phyloP scores from a whole-genome alignment of 2,888 invertebrate genomes.

The Harpalus rufipes region DNA sequence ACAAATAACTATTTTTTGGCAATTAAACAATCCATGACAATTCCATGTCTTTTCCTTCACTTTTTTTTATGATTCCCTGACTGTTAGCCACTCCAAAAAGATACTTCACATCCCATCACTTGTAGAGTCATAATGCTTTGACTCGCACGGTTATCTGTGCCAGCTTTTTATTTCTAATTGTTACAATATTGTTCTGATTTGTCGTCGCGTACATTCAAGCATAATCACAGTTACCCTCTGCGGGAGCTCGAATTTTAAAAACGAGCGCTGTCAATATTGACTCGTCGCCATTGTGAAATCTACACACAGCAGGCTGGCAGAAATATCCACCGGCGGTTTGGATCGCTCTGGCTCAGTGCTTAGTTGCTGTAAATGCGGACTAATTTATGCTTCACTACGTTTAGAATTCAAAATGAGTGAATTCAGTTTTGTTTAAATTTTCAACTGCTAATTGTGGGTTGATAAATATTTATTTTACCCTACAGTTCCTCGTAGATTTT shows the following conservation, averaged over 20 bases:
- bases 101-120: too few relatives aligned
- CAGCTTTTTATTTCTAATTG: too few relatives aligned
- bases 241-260: not conserved
- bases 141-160: too few relatives aligned
- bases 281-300: constrained; percentile 1
- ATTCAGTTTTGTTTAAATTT: constrained; percentile 46
- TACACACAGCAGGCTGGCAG: not conserved
- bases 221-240: too few relatives aligned
- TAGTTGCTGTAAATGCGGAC: constrained; percentile 10
- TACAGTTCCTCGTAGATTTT: constrained; percentile 19
- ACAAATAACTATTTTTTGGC: too few relatives aligned
- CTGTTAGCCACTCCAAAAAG: too few relatives aligned
- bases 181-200: too few relatives aligned
- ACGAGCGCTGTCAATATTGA: not conserved
- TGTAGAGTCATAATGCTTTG: too few relatives aligned
- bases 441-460: constrained; percentile 19
- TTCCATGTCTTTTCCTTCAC: too few relatives aligned
- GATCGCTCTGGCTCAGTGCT: not conserved
- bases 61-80: too few relatives aligned
- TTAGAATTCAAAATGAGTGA: constrained; percentile 5
- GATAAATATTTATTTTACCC: constrained; percentile 33
- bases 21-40: too few relatives aligned
- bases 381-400: constrained; percentile 34
- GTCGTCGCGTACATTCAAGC: too few relatives aligned
- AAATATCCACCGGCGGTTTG: not conserved